These are phyloP conservation scores for Monodelphis domestica DNA, from an alignment of 2,797 vertebrate genomes.

Conservation along the genomic window DNA sequence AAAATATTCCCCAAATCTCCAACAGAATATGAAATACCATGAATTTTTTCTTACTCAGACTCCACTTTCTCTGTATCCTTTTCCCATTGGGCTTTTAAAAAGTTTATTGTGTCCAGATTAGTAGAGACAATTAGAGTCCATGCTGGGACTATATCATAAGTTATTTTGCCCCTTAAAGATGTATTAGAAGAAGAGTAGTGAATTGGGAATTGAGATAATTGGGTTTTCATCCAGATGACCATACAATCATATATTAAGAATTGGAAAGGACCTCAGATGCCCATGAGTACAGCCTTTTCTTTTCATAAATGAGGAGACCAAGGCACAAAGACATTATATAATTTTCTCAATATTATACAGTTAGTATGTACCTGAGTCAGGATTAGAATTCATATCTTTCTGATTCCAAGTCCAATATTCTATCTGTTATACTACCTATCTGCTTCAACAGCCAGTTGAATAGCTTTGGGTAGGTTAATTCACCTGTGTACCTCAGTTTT, in stretches of 20 bases:
- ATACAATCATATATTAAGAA: not conserved
- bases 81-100: not conserved
- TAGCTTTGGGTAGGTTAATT: not conserved
- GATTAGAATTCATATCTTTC: conserved; percentile 17
- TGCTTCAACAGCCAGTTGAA: not conserved
- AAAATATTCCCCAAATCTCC: not conserved
- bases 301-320: not conserved
- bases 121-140: not conserved
- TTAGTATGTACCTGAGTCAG: not conserved
- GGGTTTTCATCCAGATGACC: not conserved
- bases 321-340: not conserved
- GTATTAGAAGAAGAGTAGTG: not conserved
- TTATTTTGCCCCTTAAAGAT: not conserved
- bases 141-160: not conserved
- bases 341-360: not conserved
- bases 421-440: not conserved
- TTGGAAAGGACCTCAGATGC: not conserved
- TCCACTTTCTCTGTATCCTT: not conserved
- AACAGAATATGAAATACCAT: not conserved
- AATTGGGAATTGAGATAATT: not conserved
- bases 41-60: not conserved
- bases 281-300: not conserved
- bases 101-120: not conserved
- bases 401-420: no score
- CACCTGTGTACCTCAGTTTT: not conserved